Evolutionary conservation across 53 echinoderm and acorn worm species (phyloP), one percentile per base, ranked within the genome.

Genomic region (Holothuria scabra): DNA sequence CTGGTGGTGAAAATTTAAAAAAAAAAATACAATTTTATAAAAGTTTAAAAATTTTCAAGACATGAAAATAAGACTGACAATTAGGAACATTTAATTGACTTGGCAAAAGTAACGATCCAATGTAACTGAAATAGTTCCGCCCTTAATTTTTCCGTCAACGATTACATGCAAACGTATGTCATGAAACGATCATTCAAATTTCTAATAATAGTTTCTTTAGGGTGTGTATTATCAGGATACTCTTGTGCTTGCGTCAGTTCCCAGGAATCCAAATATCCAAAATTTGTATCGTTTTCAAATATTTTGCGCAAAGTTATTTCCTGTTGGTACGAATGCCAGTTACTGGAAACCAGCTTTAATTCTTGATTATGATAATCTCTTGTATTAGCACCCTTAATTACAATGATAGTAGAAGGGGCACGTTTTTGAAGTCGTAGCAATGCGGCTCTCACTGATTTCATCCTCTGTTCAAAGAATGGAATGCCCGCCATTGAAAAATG

Each of bases 241-340:
- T 21, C 1, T 31, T 67, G 67, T 1, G 37, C 67, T 19, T 67
- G 67, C 2, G 67, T 67, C 0, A 67, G 11, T 33, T 67, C 67
- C 67, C 67, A 67, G 1, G 67, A 30, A 33, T 67, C 67, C 20
- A 67, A 34, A 32, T 67, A 67, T 28, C 67, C 67, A 67, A 67
- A 67, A 12, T 1, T 28, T 67, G 32, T 67, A 33, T 67, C n/a
- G 29, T 67, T 67, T 30, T 32, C 18, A 67, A 30, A 67, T 21
- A 67, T 21, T 37, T 67, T 8, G 13, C 67, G 32, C 12, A 67
- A 30, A 3, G 11, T 71, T 8, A 41, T 26, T 33, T 71, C 71
- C 46, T 71, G 71, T 44, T 48, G 41, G 9, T 71, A 44, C 2
- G 71, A 32, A 48, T 71, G 71, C 71, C 71, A 71, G 26, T 71